Evolutionary conservation across 1,140 invertebrate species (phyloP).

Genomic region (Mamestra configurata): DNA sequence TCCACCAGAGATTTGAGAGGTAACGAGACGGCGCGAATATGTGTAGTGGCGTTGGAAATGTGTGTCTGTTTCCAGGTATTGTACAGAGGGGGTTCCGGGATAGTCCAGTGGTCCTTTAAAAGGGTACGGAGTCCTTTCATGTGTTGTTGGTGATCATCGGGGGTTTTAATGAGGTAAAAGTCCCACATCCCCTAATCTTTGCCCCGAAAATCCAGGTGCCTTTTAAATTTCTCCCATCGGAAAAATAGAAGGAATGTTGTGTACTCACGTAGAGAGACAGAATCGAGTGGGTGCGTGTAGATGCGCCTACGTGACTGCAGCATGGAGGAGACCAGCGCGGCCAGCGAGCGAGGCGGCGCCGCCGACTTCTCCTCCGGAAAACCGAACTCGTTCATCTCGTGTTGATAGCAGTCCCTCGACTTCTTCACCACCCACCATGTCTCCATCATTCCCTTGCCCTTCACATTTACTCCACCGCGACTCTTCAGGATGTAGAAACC

Average conservation of each 20-base stretch:
- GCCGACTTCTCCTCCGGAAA: constrained; percentile 89
- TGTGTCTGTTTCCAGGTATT: no score
- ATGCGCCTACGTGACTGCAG: constrained; percentile 92
- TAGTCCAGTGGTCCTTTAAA: no score
- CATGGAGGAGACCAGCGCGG: constrained; percentile 96
- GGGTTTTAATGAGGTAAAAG: no score
- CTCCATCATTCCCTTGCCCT: constrained; percentile 98
- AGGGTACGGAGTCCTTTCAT: no score
- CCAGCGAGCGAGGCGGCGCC: constrained; percentile 91
- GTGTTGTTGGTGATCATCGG: no score
- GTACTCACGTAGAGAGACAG: constrained; percentile 51
- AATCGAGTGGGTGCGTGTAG: constrained; percentile 77
- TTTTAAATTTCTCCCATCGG: not conserved
- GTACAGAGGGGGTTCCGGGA: no score
- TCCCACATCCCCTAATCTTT: not conserved
- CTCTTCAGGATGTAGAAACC: constrained; percentile 92
- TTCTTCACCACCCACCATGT: constrained; percentile 94
- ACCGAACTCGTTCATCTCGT: constrained; percentile 66
- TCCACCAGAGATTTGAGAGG: no score
- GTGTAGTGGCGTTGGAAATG: not conserved
- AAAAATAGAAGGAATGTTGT: not conserved
- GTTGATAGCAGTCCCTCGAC: constrained; percentile 85
- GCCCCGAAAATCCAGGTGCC: not conserved
- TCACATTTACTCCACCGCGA: constrained; percentile 96
- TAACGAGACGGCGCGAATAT: no score